Evolutionary conservation across 2,888 invertebrate species (phyloP).

Genomic region (Drosophila austrosaltans): DNA sequence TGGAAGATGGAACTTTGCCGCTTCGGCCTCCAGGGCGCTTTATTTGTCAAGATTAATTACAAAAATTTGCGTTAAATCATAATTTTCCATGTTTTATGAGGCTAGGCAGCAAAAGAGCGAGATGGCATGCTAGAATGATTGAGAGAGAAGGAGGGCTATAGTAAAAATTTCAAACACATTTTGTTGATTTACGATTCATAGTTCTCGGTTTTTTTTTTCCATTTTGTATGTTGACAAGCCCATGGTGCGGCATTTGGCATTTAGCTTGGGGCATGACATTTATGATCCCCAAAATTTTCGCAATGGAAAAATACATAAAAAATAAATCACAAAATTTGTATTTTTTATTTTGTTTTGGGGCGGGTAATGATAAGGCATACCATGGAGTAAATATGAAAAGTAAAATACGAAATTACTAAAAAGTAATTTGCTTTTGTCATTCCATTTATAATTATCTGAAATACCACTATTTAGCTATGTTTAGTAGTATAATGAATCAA

Average conservation of each 20-base stretch:
- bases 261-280: conserved; percentile 63
- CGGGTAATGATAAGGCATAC: conserved; percentile 19
- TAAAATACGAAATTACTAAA: no score
- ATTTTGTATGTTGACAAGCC: conserved; percentile 49
- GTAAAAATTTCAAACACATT: conserved; percentile 30
- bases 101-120: conserved; percentile 32
- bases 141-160: conserved; percentile 7
- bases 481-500: conserved; percentile 5
- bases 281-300: conserved; percentile 37
- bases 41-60: conserved; percentile 78
- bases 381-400: no score
- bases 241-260: conserved; percentile 51
- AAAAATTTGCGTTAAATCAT: conserved; percentile 77
- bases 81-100: conserved; percentile 67
- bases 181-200: conserved; percentile 57
- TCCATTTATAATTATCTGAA: no score
- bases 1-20: conserved; percentile 45
- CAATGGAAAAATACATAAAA: conserved; percentile 30
- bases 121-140: not conserved
- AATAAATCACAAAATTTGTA: conserved; percentile 2
- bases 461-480: not conserved
- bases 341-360: not conserved
- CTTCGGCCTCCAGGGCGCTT: conserved; percentile 51
- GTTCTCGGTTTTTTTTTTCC: conserved; percentile 3
- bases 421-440: not conserved